phyloP scores from a whole-genome alignment of 2,888 invertebrate species.

The Drepanosiphum platanoidis region DNA sequence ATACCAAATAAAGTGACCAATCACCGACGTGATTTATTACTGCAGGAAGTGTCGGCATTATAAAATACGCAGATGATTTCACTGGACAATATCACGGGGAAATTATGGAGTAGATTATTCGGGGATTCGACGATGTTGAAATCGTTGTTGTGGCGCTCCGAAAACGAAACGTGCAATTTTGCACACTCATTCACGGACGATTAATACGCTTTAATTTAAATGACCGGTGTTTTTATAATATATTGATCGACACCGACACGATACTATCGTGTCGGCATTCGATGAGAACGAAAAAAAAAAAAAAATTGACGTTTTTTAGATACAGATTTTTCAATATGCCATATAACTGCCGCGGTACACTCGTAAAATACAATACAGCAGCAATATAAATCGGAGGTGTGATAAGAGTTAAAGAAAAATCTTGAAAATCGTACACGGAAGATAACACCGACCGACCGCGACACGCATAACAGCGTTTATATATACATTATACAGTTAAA shows the following conservation, averaged over 20 bases:
- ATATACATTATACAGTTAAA: not conserved
- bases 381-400: too few relatives aligned
- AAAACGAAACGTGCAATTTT: not conserved
- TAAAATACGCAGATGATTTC: not conserved
- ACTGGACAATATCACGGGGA: not conserved
- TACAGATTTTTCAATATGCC: too few relatives aligned
- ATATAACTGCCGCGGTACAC: too few relatives aligned
- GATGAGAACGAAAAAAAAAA: too few relatives aligned
- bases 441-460: not conserved
- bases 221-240: too few relatives aligned
- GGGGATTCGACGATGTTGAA: not conserved
- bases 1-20: slow-evolving; percentile 12
- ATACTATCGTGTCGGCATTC: too few relatives aligned
- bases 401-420: not conserved
- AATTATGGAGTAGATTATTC: slow-evolving; percentile 26
- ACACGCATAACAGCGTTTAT: not conserved
- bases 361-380: too few relatives aligned
- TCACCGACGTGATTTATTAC: slow-evolving; percentile 46
- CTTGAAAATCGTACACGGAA: not conserved
- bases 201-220: not conserved
- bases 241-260: too few relatives aligned
- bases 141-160: too few relatives aligned
- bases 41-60: not conserved
- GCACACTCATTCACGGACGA: not conserved
- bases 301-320: too few relatives aligned